Conservation (phyloP, 2,888 invertebrate genomes). For the Eilema sororculum region DNA sequence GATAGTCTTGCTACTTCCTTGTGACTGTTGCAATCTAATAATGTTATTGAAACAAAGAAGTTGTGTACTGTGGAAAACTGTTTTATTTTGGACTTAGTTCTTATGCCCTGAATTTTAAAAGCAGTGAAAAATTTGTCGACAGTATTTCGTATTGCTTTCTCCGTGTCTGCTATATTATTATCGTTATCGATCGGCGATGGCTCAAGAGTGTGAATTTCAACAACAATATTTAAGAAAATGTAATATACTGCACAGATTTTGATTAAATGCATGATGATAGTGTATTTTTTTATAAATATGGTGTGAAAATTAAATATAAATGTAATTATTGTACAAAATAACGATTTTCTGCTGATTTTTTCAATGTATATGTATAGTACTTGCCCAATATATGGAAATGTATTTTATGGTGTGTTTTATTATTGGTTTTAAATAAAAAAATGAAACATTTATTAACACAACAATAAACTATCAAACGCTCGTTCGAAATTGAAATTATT, state of each 20-base stretch:
- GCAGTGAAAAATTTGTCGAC: constrained; percentile 62
- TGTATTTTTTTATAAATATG: constrained; percentile 7
- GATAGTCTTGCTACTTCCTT: constrained; percentile 61
- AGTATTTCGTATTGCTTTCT: constrained; percentile 55
- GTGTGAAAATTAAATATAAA: constrained; percentile 12
- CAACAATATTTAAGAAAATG: constrained; percentile 32
- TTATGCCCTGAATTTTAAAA: constrained; percentile 54
- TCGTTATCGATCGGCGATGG: constrained; percentile 54
- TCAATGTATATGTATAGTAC: constrained; percentile 22
- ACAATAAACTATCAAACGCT: constrained; percentile 8
- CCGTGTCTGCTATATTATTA: constrained; percentile 53
- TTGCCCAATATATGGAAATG: constrained; percentile 42
- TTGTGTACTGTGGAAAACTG: constrained; percentile 65
- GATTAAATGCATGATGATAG: constrained; percentile 39
- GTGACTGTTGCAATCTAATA: constrained; percentile 60
- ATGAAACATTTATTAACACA: constrained; percentile 17
- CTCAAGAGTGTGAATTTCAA: constrained; percentile 45
- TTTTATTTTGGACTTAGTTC: constrained; percentile 53
- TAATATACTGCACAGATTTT: constrained; percentile 39
- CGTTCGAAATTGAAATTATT: not conserved
- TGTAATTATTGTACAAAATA: constrained; percentile 26
- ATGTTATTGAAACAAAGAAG: constrained; percentile 62
- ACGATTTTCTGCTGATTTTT: constrained; percentile 19
- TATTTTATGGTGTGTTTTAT: constrained; percentile 40
- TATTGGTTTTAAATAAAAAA: constrained; percentile 25